phyloP scores from a whole-genome alignment of 2,888 invertebrate genomes.

The Heliconius ismenius region DNA sequence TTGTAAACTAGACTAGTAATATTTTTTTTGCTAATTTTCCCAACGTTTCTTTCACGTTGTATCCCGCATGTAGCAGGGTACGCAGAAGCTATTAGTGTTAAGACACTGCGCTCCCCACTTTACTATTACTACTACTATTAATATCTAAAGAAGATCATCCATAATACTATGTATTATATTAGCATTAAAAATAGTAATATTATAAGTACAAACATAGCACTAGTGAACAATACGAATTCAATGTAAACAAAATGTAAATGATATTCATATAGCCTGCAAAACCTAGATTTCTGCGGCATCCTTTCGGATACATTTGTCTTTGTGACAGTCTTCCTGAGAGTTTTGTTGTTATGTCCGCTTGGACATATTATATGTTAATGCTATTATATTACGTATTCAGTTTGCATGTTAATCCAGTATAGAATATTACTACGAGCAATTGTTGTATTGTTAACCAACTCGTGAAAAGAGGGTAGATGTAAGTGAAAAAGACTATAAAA shows the following conservation, averaged over 20 bases:
- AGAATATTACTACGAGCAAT: background rate
- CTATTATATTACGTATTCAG: background rate
- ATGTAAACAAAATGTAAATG: background rate
- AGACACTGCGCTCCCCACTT: no score
- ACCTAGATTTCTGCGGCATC: conserved; percentile 7
- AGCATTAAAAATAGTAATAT: background rate
- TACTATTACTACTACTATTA: no score
- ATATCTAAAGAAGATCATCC: background rate
- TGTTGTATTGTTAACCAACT: background rate
- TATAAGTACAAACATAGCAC: background rate
- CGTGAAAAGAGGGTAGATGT: no score
- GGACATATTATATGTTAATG: background rate
- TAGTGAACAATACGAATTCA: background rate
- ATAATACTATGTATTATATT: background rate
- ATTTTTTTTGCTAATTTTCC: background rate
- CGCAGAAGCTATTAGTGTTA: no score
- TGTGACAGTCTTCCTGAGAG: conserved; percentile 17
- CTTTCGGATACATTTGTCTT: conserved; percentile 25
- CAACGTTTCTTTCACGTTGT: background rate
- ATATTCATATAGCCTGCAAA: conserved; percentile 9
- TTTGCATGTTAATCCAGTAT: background rate
- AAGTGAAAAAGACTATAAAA: no score
- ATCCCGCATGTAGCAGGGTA: background rate
- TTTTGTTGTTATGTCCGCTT: conserved; percentile 18
- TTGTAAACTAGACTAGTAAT: background rate